Evolutionary conservation across 2,797 vertebrate genomes (phyloP).

Genomic region (Chromis chromis): DNA sequence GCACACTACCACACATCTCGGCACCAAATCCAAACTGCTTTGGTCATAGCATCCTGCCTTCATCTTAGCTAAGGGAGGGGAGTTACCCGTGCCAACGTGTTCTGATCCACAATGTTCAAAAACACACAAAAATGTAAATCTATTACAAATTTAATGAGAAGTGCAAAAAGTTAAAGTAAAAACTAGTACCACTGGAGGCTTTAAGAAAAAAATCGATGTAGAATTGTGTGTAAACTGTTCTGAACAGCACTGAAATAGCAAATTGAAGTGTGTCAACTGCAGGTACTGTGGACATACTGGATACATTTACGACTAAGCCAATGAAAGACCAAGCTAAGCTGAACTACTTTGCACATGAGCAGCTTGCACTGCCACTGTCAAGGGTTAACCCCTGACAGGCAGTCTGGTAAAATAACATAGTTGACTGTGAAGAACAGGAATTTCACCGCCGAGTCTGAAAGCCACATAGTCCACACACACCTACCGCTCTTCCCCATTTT

Average conservation of each 20-base stretch:
- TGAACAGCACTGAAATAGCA: slow-evolving; percentile 43
- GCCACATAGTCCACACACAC: slow-evolving; percentile 26
- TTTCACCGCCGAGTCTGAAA: slow-evolving; percentile 54
- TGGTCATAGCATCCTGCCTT: slow-evolving; percentile 31
- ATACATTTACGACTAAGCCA: slow-evolving; percentile 54
- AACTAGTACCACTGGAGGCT: slow-evolving; percentile 31
- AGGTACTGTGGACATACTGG: slow-evolving; percentile 47
- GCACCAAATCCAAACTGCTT: slow-evolving; percentile 35
- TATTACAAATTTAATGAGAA: slow-evolving; percentile 1
- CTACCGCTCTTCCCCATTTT: slow-evolving; percentile 28
- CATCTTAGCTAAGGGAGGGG: slow-evolving; percentile 12
- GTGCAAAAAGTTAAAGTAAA: neutral
- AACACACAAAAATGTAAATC: neutral
- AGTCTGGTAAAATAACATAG: slow-evolving; percentile 59
- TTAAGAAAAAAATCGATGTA: slow-evolving; percentile 14
- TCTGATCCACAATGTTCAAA: neutral
- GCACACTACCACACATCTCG: slow-evolving; percentile 44
- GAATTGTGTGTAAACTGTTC: slow-evolving; percentile 35
- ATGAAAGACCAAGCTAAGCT: slow-evolving; percentile 48
- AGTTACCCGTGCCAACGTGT: slow-evolving; percentile 11
- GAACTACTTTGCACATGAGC: slow-evolving; percentile 63
- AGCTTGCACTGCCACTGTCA: slow-evolving; percentile 44
- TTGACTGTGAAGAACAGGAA: slow-evolving; percentile 61
- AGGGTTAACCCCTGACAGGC: slow-evolving; percentile 65
- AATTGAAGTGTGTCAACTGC: slow-evolving; percentile 54